A percentile compares a stretch with the other conserved stretches of the same genome.
Conservation (phyloP, 2,797 vertebrate species). For the Galaxias olidus region DNA sequence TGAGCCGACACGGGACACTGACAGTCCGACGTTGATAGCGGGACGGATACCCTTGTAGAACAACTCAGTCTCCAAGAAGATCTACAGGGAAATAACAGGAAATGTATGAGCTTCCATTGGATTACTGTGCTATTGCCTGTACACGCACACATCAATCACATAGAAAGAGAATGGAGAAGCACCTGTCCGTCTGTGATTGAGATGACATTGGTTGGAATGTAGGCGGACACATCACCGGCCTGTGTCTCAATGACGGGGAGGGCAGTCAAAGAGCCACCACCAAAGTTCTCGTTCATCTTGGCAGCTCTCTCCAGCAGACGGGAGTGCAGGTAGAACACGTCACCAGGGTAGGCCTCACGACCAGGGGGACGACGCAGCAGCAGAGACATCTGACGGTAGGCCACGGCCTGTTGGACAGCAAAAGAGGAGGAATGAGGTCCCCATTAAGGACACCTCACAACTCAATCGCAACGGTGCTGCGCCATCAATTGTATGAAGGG, state of each 20-base stretch:
- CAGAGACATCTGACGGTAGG: slow-evolving; percentile 97
- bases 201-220: slow-evolving; percentile 99
- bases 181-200: slow-evolving; percentile 96
- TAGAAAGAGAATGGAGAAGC: no score
- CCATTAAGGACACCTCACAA: not conserved
- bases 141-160: no score
- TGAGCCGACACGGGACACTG: slow-evolving; percentile 87
- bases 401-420: slow-evolving; percentile 83
- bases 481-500: no score
- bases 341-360: slow-evolving; percentile 86
- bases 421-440: not conserved
- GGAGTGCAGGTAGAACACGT: slow-evolving; percentile 92
- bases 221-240: slow-evolving; percentile 92
- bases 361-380: slow-evolving; percentile 87
- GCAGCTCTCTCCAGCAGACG: slow-evolving; percentile 95
- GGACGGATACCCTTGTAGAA: slow-evolving; percentile 91
- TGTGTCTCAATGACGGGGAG: slow-evolving; percentile 88
- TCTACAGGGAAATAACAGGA: slow-evolving; percentile 58
- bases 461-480: not conserved
- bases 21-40: slow-evolving; percentile 87
- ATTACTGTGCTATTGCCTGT: not conserved
- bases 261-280: slow-evolving; percentile 85
- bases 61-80: slow-evolving; percentile 89
- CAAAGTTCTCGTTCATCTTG: slow-evolving; percentile 96
- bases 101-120: not conserved